phyloP scores from a whole-genome alignment of 2,113 vertebrate genomes.

The Pteruthius melanotis region DNA sequence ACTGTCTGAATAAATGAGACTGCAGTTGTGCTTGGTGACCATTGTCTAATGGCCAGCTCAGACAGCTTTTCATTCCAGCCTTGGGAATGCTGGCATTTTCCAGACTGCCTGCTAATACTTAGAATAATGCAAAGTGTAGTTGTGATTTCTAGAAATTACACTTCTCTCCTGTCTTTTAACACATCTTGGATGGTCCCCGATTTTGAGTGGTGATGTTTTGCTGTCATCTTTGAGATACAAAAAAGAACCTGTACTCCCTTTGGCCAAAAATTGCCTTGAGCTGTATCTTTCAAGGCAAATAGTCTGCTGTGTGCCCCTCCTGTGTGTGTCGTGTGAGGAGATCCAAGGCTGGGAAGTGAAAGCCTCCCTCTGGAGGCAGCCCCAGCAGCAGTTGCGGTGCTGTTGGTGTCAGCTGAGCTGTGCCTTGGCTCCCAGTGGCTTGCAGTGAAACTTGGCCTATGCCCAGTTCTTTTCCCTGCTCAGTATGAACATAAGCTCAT shows the following conservation, averaged over 20 bases:
- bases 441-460: neutral
- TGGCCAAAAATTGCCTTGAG: neutral
- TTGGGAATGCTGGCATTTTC: neutral
- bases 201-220: neutral
- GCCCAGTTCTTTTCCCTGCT: neutral
- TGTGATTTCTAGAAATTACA: neutral
- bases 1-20: neutral
- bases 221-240: neutral
- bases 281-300: neutral
- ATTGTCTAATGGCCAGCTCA: neutral
- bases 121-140: neutral
- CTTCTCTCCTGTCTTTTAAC: neutral
- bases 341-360: neutral
- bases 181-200: neutral
- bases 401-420: neutral
- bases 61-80: neutral
- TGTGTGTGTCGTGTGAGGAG: neutral
- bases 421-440: neutral
- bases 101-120: neutral
- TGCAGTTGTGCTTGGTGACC: neutral
- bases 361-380: neutral
- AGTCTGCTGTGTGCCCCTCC: neutral
- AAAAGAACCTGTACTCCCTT: neutral
- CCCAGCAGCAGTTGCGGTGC: neutral
- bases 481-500: conserved; percentile 4